Conservation (phyloP, 30 jellyfish, hydroid and myxozoan species). For the Hydra vulgaris region DNA sequence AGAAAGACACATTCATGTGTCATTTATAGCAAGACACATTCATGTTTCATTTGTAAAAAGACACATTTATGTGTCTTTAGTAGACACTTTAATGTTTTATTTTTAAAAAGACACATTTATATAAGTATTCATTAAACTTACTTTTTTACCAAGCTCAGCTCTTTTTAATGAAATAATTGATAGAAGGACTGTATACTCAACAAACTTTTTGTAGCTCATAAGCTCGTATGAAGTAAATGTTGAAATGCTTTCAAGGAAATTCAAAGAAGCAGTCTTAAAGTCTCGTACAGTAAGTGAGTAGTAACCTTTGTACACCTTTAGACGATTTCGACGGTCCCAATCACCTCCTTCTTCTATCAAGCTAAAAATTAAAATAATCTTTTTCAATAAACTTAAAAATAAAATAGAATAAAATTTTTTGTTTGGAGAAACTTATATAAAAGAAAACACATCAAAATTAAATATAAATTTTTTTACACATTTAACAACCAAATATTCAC, state of each 20-base stretch:
- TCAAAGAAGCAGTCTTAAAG: conserved; percentile 72
- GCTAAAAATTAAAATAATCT: conserved; percentile 22
- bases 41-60: too few species aligned
- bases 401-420: background rate
- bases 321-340: conserved; percentile 97
- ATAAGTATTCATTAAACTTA: conserved; percentile 2
- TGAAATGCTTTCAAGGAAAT: conserved; percentile 83
- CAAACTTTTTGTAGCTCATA: conserved; percentile 72
- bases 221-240: conserved; percentile 93
- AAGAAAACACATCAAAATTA: too few species aligned
- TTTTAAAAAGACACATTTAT: too few species aligned
- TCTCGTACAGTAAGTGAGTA: conserved; percentile 76
- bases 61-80: too few species aligned
- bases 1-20: too few species aligned
- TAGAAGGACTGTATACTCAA: conserved; percentile 57
- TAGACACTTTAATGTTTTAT: too few species aligned
- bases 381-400: too few species aligned
- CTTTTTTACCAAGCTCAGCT: conserved; percentile 74
- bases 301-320: conserved; percentile 89
- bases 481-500: too few species aligned
- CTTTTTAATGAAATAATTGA: conserved; percentile 76
- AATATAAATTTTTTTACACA: too few species aligned
- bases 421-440: background rate
- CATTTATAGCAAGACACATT: too few species aligned
- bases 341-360: conserved; percentile 95